Evolutionary conservation across 2,113 vertebrate genomes (phyloP), one percentile per base, ranked within the genome.

Genomic region (Oophaga pumilio): DNA sequence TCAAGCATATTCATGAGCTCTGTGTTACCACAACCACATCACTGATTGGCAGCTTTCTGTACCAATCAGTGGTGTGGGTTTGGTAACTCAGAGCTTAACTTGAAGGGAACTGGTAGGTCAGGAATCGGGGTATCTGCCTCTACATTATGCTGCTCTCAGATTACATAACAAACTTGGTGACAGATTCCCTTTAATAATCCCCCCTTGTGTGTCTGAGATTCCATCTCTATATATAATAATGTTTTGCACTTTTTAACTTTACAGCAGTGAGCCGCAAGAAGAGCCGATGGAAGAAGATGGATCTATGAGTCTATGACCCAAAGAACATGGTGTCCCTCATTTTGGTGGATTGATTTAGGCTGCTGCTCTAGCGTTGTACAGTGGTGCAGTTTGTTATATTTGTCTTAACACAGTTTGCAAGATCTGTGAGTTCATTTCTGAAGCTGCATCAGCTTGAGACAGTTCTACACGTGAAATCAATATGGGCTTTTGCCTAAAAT

Each of bases 261-360:
- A 78, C 76, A 60, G 0, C 18, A 92, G 83, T 91, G 94, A 92
- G 89, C 90, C 89, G 0, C 89, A 90, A 0, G 94, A 95, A 0
- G 94, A 95, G 88, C 92, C 91, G 0, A 94, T 93, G 90, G 94
- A 93, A 88, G 93, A 94, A 89, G 92, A 92, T 74, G 91, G 92
- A 85, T 91, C 91, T 89, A 93, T 94, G 91, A 90, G 69, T 88
- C 92, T 91, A 89, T 94, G 91, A 93, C 6, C 12, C 50, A 66
- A 13, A 0, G 82, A 43, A 85, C 26, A 10, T 10, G 8, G 50
- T 13, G n/a, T 10, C 43, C 71, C 56, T 33, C 20, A 18, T 24
- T 73, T 24, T n/a, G 59, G 49, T 76, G 81, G 59, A 84, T 82
- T 22, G 3, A 13, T 76, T 88, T 43, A 24, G 56, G 86, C 79